These are phyloP conservation scores for Papilio glaucus DNA, from an alignment of 1,140 invertebrate genomes.

Conservation along the genomic window DNA sequence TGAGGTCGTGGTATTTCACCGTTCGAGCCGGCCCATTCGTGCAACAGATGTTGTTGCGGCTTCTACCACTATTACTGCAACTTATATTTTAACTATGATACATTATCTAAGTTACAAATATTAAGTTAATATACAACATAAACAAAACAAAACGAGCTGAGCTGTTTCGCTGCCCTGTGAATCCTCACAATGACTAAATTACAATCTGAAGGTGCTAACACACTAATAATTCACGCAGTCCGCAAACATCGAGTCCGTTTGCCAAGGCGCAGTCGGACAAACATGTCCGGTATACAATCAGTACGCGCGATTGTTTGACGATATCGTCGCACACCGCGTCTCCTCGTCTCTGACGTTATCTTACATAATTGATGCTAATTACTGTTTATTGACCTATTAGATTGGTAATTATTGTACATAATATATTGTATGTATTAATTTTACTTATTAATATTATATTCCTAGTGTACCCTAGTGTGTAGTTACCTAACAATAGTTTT, in stretches of 20 bases:
- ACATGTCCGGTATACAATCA: conserved; percentile 1
- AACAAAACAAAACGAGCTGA: background rate
- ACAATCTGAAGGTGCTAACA: background rate
- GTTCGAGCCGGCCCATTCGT: too few species aligned
- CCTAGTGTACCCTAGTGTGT: too few species aligned
- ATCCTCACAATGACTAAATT: conserved; percentile 12
- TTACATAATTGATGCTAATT: conserved; percentile 8
- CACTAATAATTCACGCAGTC: conserved; percentile 6
- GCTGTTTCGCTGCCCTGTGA: too few species aligned
- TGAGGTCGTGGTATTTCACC: too few species aligned
- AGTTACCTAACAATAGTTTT: too few species aligned
- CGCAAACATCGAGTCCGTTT: background rate
- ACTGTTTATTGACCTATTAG: conserved; percentile 23
- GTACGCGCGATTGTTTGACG: background rate
- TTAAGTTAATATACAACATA: too few species aligned
- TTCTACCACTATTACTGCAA: too few species aligned
- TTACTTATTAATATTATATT: background rate
- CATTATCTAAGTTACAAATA: too few species aligned
- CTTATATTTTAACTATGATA: too few species aligned
- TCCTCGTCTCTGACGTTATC: background rate
- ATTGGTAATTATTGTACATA: background rate
- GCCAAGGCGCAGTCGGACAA: background rate
- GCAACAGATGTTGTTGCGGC: too few species aligned
- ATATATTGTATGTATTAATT: background rate
- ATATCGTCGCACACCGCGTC: background rate